Percentiles rank a stretch among this genome's conserved stretches.
These are phyloP conservation scores for Melanogrammus aeglefinus DNA, from an alignment of 2,797 vertebrate genomes.

Conservation along the genomic window DNA sequence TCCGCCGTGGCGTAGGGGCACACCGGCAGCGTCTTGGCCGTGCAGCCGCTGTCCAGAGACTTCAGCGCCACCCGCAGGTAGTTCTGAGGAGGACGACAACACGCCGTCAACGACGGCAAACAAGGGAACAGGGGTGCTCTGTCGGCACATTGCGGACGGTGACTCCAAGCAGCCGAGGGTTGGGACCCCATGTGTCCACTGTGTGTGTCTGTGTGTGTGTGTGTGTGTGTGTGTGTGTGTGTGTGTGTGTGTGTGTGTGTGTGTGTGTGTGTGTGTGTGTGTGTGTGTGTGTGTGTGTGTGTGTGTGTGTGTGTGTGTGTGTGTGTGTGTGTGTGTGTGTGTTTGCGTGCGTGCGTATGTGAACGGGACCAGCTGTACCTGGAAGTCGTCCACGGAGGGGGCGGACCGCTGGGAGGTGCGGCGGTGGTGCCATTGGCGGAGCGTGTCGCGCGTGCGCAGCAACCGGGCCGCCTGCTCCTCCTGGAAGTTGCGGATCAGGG, in stretches of 20 bases:
- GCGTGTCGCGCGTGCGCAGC: slow-evolving; percentile 88
- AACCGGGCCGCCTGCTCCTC: slow-evolving; percentile 92
- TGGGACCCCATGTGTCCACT: too few species aligned
- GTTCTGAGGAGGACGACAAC: slow-evolving; percentile 71
- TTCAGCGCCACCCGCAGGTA: slow-evolving; percentile 91
- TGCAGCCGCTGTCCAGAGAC: slow-evolving; percentile 83
- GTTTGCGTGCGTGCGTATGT: too few species aligned
- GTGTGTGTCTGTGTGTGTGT: too few species aligned
- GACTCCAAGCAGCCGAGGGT: background rate
- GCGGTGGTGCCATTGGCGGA: slow-evolving; percentile 92
- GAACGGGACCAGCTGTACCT: slow-evolving; percentile 70
- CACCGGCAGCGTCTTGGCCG: slow-evolving; percentile 87
- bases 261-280: too few species aligned
- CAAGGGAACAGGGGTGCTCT: background rate
- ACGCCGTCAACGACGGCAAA: background rate
- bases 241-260: too few species aligned
- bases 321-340: too few species aligned
- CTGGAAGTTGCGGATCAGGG: slow-evolving; percentile 95
- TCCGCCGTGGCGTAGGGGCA: slow-evolving; percentile 82
- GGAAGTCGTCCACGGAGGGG: slow-evolving; percentile 93
- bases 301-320: too few species aligned
- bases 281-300: too few species aligned
- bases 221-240: too few species aligned
- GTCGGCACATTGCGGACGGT: background rate
- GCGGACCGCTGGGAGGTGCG: slow-evolving; percentile 84